phyloP scores from a whole-genome alignment of 2,888 invertebrate species.

The Griposia aprilina region DNA sequence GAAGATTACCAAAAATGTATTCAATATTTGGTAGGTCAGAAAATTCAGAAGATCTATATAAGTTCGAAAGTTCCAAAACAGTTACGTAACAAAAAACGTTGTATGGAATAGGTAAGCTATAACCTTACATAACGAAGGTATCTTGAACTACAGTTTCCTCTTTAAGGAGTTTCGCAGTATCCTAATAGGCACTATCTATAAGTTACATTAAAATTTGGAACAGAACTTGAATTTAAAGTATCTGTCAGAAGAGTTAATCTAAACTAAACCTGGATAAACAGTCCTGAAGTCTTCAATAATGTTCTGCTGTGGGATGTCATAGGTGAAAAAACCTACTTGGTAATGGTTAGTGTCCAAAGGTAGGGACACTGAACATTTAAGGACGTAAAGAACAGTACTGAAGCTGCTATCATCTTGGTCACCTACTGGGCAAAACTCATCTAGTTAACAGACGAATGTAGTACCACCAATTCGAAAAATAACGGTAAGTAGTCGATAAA shows the following conservation, averaged over 20 bases:
- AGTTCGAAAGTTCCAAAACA: not conserved
- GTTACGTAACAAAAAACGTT: not conserved
- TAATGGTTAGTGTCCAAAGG: too few relatives aligned
- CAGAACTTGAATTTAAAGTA: not conserved
- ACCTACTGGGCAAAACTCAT: not conserved
- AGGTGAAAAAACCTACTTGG: too few relatives aligned
- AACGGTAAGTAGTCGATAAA: not conserved
- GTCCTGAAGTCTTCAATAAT: not conserved
- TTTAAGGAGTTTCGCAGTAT: not conserved
- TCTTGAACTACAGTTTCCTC: not conserved
- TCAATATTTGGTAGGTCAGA: not conserved
- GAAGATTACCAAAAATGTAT: not conserved
- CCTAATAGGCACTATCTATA: not conserved
- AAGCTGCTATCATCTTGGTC: not conserved
- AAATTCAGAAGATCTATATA: not conserved
- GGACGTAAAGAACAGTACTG: not conserved
- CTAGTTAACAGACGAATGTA: not conserved
- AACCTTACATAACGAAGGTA: not conserved
- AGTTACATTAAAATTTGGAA: not conserved
- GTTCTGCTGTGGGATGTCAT: not conserved
- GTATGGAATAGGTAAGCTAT: constrained; percentile 1
- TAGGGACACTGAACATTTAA: too few relatives aligned
- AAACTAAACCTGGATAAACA: not conserved
- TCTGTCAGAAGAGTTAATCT: not conserved
- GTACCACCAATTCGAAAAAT: not conserved